A percentile compares a stretch with the other conserved stretches of the same genome.
These are phyloP conservation scores for Atlantisia rogersi DNA, from an alignment of 2,113 vertebrate species.

Conservation along the genomic window DNA sequence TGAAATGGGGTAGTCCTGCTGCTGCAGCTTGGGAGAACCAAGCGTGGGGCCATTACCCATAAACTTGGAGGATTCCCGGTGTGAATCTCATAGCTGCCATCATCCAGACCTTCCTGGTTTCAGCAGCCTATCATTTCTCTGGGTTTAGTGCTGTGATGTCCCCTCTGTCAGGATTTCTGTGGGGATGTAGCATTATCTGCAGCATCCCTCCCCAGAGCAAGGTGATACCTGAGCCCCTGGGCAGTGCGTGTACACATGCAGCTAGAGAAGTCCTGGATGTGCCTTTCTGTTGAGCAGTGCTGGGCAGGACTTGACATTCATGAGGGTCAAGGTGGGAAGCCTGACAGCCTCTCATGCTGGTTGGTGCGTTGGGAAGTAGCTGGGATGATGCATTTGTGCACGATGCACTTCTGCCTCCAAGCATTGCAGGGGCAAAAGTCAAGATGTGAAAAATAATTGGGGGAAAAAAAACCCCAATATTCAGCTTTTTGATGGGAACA, in stretches of 20 bases:
- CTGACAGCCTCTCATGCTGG: background rate
- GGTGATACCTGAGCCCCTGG: background rate
- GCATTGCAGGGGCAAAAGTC: fast-evolving
- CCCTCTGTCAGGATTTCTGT: background rate
- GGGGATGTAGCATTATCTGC: background rate
- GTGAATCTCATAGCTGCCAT: background rate
- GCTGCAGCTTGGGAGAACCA: background rate
- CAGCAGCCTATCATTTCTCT: background rate
- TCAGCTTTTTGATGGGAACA: fast-evolving
- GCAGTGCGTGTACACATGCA: fast-evolving
- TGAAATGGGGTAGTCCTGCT: background rate
- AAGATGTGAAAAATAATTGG: background rate
- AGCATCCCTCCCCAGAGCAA: background rate
- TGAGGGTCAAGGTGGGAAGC: background rate
- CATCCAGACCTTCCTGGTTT: background rate
- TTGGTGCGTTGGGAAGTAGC: background rate
- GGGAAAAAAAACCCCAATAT: too few relatives aligned
- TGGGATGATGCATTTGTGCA: background rate
- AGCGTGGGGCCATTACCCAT: fast-evolving
- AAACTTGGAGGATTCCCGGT: background rate
- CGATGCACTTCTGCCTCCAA: too few relatives aligned
- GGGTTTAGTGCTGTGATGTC: background rate
- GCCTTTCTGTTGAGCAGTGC: background rate
- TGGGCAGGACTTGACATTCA: background rate
- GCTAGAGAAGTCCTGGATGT: background rate